Evolutionary conservation across 1,140 invertebrate genomes (phyloP), one percentile per base, ranked within the genome.

Genomic region (Philotrypesis tridentata): DNA sequence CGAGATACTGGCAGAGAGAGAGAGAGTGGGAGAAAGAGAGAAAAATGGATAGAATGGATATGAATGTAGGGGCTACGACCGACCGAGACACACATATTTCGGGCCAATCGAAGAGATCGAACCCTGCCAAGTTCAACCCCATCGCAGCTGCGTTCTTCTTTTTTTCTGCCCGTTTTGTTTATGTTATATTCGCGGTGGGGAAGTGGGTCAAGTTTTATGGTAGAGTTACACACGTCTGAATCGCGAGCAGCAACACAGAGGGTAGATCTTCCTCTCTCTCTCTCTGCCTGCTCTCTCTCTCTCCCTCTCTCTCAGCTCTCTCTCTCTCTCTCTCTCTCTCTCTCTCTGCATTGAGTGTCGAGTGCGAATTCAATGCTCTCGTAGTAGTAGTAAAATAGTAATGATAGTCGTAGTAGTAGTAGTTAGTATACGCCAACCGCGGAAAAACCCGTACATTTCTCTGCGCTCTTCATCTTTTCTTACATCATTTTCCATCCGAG

Each of bases 201-300:
- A 77, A 77, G 12, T 82, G 55, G 80, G 80, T 82, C 80, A 82
- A 82, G 80, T 82, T 76, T 82, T 82, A 77, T 82, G 80, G 67
- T 71, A 63, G 65, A 82, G 73, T 77, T 82, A 82, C 74, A 82
- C 73, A 48, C 73, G 67, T 76, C 61, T 27, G 63, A 68, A 80
- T 80, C 79, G 11, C 29, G 12, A 0, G 55, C 14, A n/a, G 6
- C 2, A 40, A 21, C 23, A 2, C 40, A n/a, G 61, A 61, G 33
- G n/a, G n/a, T n/a, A n/a, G n/a, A n/a, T n/a, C n/a, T n/a, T n/a
- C n/a, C n/a, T n/a, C n/a, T n/a, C n/a, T n/a, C n/a, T n/a, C n/a
- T n/a, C n/a, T n/a, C n/a, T n/a, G n/a, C n/a, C n/a, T n/a, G n/a
- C n/a, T n/a, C n/a, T n/a, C n/a, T n/a, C n/a, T n/a, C n/a, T n/a